A percentile compares a stretch with the other conserved stretches of the same genome.
phyloP scores from a whole-genome alignment of 2,888 invertebrate genomes.

The Rhorus exstirpatorius region DNA sequence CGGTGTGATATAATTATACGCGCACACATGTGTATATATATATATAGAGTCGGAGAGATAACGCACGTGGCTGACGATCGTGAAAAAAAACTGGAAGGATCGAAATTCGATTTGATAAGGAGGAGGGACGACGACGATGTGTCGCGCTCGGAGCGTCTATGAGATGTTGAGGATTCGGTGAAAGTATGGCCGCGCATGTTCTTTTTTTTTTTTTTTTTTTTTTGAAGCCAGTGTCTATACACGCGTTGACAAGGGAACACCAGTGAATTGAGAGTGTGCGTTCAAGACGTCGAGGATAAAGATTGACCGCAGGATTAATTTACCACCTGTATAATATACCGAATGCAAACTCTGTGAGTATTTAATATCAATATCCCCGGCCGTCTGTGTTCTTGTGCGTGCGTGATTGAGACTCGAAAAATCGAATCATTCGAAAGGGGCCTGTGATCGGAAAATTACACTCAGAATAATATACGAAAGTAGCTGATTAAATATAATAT shows the following conservation, averaged over 20 bases:
- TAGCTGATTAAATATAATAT: too few relatives aligned
- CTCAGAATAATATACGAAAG: too few relatives aligned
- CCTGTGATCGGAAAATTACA: too few relatives aligned
- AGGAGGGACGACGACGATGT: slow-evolving; percentile 3
- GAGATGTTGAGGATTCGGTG: slow-evolving; percentile 50
- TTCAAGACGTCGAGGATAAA: slow-evolving; percentile 35
- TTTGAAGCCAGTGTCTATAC: background rate
- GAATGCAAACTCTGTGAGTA: slow-evolving; percentile 56
- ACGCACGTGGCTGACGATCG: slow-evolving; percentile 37
- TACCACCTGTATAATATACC: slow-evolving; percentile 31
- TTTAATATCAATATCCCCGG: slow-evolving; percentile 1
- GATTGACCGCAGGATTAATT: slow-evolving; percentile 66
- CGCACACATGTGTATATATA: background rate
- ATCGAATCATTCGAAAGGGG: too few relatives aligned
- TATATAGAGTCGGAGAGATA: slow-evolving; percentile 14
- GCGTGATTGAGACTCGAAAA: too few relatives aligned
- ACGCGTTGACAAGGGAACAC: slow-evolving; percentile 19
- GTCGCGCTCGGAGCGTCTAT: background rate
- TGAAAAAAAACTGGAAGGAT: background rate
- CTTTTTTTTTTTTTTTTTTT: background rate
- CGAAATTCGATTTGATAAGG: background rate
- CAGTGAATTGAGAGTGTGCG: slow-evolving; percentile 40
- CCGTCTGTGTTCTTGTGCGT: background rate
- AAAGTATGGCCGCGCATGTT: slow-evolving; percentile 40
- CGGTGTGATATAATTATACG: background rate